Base-by-base conservation (phyloP, 2,797 vertebrate genomes). In the Selene dorsalis region DNA sequence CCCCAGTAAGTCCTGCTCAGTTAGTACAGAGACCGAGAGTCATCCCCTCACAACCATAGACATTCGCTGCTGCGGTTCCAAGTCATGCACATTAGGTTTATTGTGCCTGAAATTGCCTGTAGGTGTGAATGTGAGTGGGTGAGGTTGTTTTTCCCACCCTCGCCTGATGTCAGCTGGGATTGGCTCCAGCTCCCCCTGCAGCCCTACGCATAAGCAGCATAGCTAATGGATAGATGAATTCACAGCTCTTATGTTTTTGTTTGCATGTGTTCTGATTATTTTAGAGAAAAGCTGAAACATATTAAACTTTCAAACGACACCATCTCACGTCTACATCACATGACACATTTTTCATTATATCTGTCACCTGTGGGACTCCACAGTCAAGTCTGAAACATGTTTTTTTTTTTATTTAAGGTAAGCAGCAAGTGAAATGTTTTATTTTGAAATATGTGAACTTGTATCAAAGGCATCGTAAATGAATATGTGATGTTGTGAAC, bases 1-100 rank as follows among this genome's bases (percentile, higher is more conserved):
- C 88, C 98, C 97, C 6, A 98, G 98, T 99, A 92, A 96, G 97
- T 79, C 24, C 55, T 41, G 32, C 22, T 50, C 41, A 30, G 16
- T 38, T 20, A 6, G 32, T 7, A 22, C 1, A 63, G 24, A 22
- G 8, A 52, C 7, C n/a, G 7, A 35, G 32, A 35, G 32, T 35
- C 32, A 35, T 35, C 32, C n/a, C n/a, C n/a, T n/a, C n/a, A n/a
- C n/a, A n/a, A n/a, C n/a, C n/a, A n/a, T n/a, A n/a, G n/a, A n/a
- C n/a, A n/a, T n/a, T n/a, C n/a, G n/a, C n/a, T n/a, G n/a, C n/a
- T n/a, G n/a, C n/a, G n/a, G n/a, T n/a, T n/a, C n/a, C n/a, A n/a
- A n/a, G 32, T 35, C 32, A 35, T 35, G 32, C 32, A 35, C 32
- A 35, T 35, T 35, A 35, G 32, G 6, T 35, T 35, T 2, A 9